Evolutionary conservation across 2,888 invertebrate genomes (phyloP).

Genomic region (Saturnia japonica): DNA sequence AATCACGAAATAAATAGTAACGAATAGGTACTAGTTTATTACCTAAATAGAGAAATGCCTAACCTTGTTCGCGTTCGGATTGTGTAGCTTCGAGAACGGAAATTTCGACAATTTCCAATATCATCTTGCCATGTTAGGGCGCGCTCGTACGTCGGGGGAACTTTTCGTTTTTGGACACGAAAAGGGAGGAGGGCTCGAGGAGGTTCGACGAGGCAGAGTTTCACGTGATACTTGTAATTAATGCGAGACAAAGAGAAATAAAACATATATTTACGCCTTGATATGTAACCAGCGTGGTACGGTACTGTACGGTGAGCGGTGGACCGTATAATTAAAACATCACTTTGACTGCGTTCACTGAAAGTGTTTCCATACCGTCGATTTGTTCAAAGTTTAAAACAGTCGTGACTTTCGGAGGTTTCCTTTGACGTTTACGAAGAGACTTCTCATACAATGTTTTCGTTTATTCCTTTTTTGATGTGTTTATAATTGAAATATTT

Average conservation of each 20-base stretch:
- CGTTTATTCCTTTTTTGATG: not conserved
- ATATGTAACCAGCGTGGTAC: constrained; percentile 45
- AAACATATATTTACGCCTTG: constrained; percentile 55
- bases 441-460: not conserved
- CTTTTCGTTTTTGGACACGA: constrained; percentile 59
- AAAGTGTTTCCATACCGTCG: constrained; percentile 35
- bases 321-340: constrained; percentile 65
- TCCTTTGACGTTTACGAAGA: not conserved
- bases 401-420: not conserved
- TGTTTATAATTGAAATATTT: too few species aligned
- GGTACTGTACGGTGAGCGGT: constrained; percentile 35
- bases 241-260: constrained; percentile 68
- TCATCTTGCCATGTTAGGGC: constrained; percentile 45
- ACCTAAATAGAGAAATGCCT: constrained; percentile 18
- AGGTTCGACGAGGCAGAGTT: constrained; percentile 26
- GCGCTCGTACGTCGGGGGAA: constrained; percentile 30
- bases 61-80: constrained; percentile 26
- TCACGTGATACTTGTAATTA: constrained; percentile 58
- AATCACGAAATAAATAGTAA: not conserved
- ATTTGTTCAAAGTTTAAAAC: constrained; percentile 30
- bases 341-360: constrained; percentile 46
- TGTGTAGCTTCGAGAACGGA: constrained; percentile 28
- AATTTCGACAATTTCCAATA: constrained; percentile 40
- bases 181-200: constrained; percentile 50
- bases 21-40: constrained; percentile 1